phyloP scores from a whole-genome alignment of 2,113 vertebrate species.

The Tetraodon nigroviridis region DNA sequence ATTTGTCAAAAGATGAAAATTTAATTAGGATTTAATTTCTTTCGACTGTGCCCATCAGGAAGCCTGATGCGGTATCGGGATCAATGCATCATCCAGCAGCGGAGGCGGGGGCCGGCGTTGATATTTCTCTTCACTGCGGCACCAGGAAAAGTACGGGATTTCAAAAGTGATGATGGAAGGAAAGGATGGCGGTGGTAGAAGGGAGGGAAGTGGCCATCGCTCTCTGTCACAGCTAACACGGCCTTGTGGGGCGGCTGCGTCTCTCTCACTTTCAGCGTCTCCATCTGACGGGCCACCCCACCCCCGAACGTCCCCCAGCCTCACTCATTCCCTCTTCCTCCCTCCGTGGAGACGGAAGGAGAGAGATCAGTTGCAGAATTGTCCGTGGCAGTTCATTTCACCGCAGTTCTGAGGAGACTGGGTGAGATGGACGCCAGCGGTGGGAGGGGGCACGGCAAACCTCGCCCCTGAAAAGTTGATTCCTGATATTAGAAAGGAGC shows the following conservation, averaged over 20 bases:
- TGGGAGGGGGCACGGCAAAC: not conserved
- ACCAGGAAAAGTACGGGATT: conserved; percentile 30
- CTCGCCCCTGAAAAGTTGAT: conserved; percentile 37
- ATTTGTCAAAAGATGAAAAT: conserved; percentile 64
- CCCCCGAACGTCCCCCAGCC: conserved; percentile 27
- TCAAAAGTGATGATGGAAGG: conserved; percentile 50
- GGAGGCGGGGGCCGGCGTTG: not conserved
- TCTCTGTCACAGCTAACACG: conserved; percentile 60
- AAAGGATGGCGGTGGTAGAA: conserved; percentile 40
- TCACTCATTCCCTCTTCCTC: conserved; percentile 47
- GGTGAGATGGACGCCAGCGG: conserved; percentile 25
- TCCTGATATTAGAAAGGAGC: conserved; percentile 31
- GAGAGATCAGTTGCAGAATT: conserved; percentile 74
- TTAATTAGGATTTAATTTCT: conserved; percentile 71
- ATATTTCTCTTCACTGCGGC: conserved; percentile 25
- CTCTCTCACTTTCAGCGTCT: conserved; percentile 28
- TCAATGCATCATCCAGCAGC: conserved; percentile 61
- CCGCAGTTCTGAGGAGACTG: conserved; percentile 39
- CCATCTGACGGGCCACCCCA: not conserved
- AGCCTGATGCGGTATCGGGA: conserved; percentile 56
- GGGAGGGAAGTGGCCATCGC: conserved; percentile 58
- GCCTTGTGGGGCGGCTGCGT: conserved; percentile 51
- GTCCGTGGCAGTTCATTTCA: conserved; percentile 73
- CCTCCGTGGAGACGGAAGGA: conserved; percentile 53
- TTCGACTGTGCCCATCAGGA: conserved; percentile 66